These are phyloP conservation scores for Mythimna lalbum DNA, from an alignment of 2,888 invertebrate genomes.

Conservation along the genomic window DNA sequence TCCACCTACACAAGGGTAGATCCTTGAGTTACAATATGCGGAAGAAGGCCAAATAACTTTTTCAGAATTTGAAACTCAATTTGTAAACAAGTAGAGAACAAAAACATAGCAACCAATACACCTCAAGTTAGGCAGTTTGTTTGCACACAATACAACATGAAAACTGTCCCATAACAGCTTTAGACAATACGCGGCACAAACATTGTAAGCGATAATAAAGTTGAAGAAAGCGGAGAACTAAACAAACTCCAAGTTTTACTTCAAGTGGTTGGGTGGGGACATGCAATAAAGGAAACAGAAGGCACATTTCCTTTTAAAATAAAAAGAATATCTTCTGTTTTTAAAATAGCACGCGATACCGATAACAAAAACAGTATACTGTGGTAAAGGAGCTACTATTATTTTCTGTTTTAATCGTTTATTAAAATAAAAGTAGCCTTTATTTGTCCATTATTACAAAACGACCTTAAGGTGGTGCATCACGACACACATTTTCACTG, in stretches of 20 bases:
- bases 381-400: too few species aligned
- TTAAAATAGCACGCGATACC: background rate
- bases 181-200: conserved; percentile 50
- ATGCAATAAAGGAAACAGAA: background rate
- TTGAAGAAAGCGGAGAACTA: conserved; percentile 58
- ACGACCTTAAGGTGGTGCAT: too few species aligned
- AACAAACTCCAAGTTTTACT: conserved; percentile 57
- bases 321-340: background rate
- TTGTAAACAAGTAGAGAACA: conserved; percentile 7
- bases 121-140: conserved; percentile 34
- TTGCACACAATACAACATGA: conserved; percentile 54
- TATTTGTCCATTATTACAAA: too few species aligned
- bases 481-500: too few species aligned
- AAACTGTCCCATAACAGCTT: conserved; percentile 58
- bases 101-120: conserved; percentile 28
- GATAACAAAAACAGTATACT: too few species aligned
- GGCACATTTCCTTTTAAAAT: background rate
- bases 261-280: conserved; percentile 43
- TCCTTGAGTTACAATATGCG: background rate
- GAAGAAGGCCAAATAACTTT: background rate
- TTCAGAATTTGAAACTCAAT: conserved; percentile 7
- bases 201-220: conserved; percentile 60
- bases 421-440: too few species aligned
- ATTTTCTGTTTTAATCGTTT: too few species aligned
- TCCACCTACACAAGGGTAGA: too few species aligned